phyloP scores from a whole-genome alignment of 2,113 vertebrate genomes.

The Psephotus haematonotus region DNA sequence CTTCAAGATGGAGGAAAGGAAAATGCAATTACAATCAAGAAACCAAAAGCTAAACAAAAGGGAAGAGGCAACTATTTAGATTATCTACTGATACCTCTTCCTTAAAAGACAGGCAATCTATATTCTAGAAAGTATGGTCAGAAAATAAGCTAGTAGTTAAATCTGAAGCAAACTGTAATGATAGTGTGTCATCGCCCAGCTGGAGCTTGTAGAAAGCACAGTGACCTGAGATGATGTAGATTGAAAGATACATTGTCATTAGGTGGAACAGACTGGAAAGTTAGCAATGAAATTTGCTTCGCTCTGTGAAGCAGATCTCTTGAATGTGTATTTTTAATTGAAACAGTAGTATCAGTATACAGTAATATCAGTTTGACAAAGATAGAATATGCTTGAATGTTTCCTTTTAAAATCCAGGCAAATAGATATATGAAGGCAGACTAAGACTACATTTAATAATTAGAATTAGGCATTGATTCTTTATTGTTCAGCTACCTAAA shows the following conservation, averaged over 20 bases:
- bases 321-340: not conserved
- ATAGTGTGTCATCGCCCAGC: not conserved
- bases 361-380: not conserved
- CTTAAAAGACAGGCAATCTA: not conserved
- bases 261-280: not conserved
- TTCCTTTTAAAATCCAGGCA: not conserved
- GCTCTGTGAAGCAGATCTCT: not conserved
- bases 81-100: not conserved
- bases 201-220: not conserved
- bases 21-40: not conserved
- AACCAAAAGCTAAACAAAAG: constrained; percentile 16
- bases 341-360: not conserved
- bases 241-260: not conserved
- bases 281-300: not conserved
- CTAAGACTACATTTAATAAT: not conserved
- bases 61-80: not conserved
- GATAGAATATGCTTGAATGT: not conserved
- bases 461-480: not conserved
- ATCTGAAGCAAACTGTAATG: not conserved
- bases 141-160: not conserved
- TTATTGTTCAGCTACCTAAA: not conserved
- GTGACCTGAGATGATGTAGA: not conserved
- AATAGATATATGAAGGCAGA: not conserved
- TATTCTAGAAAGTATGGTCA: not conserved
- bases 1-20: not conserved